Percentiles rank a stretch among this genome's conserved stretches.
Conservation (phyloP, 1,140 invertebrate genomes). For the Drosophila elegans region DNA sequence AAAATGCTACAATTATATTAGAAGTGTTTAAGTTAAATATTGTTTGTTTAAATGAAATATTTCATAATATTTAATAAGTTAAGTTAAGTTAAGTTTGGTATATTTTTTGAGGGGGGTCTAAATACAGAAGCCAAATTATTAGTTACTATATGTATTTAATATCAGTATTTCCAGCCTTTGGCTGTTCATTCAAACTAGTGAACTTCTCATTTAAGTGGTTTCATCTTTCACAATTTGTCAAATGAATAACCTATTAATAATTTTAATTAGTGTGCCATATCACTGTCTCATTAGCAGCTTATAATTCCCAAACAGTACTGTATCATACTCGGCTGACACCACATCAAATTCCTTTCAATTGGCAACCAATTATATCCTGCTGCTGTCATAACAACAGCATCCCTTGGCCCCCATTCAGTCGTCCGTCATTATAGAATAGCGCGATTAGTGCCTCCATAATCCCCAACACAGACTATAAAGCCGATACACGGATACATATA, state of each 20-base stretch:
- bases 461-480: conserved; percentile 2
- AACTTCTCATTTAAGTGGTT: not conserved
- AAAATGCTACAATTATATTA: not conserved
- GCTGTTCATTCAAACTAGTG: not conserved
- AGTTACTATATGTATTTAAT: no score
- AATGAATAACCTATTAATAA: conserved; percentile 3
- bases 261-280: conserved; percentile 8
- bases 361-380: conserved; percentile 18
- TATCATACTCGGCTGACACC: not conserved
- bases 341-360: conserved; percentile 8
- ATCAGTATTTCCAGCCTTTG: no score
- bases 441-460: conserved; percentile 36
- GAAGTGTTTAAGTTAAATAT: no score
- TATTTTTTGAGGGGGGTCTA: no score
- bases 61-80: no score
- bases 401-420: not conserved
- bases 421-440: conserved; percentile 22
- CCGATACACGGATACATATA: conserved; percentile 7
- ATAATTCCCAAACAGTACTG: not conserved
- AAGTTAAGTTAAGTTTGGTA: no score
- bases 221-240: not conserved
- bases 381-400: conserved; percentile 11
- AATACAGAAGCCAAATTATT: no score
- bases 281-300: conserved; percentile 13
- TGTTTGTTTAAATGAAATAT: no score